Base-by-base conservation (phyloP, 2,888 invertebrate species). In the Liodrosophila aerea region DNA sequence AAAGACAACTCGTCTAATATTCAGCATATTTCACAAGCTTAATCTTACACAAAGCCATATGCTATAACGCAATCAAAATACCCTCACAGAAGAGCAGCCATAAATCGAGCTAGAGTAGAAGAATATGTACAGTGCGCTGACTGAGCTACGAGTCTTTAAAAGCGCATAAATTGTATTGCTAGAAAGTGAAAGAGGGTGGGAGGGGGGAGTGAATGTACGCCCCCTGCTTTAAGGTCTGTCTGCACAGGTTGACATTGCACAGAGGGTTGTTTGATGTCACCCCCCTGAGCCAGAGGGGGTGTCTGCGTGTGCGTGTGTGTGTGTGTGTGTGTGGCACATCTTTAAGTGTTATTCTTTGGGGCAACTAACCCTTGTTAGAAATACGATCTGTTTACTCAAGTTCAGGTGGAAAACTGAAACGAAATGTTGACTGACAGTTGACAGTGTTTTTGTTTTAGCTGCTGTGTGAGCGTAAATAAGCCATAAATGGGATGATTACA, bases 391-490 rank as follows among this genome's bases (percentile, higher is more conserved):
- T 72, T 76, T 72, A 67, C 68, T 70, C 60, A 65, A 64, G 65
- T 49, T 49, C 49, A 54, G 13, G 50, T 4, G 30, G 16, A 15
- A 30, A 37, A 29, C 4, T 13, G 27, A 2, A 18, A 11, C 49
- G 52, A 56, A 43, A 49, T 62, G 49, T 53, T 64, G 64, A 74
- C 45, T 67, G 81, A 76, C 84, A 84, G 74, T 65, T 75, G 84
- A 81, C 81, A 81, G 67, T 56, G 75, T 71, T 81, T 80, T 61
- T 69, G 81, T 83, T 83, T 83, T 71, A 57, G 51, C 33, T 3
- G n/a, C n/a, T n/a, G n/a, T n/a, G 7, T 22, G 27, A 41, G 56
- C 64, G 62, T 61, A 59, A 78, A 82, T 76, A 78, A 80, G 80
- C 76, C 74, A 69, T 68, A 67, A 82, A 78, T 65, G 66, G 61